Evolutionary conservation across 2,888 invertebrate species (phyloP).

Genomic region (Cephus pygmeus): DNA sequence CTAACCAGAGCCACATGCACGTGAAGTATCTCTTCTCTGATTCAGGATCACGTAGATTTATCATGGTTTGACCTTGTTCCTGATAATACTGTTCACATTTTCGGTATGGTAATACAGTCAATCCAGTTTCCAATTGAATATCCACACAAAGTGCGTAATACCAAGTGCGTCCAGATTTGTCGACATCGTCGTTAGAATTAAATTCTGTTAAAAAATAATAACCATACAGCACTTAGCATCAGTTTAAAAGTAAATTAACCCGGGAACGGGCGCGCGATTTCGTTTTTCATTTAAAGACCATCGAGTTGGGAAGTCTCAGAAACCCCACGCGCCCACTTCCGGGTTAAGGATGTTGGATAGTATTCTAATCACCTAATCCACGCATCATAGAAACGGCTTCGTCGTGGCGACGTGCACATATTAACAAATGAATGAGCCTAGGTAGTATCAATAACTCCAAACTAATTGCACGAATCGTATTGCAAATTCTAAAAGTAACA

Average conservation of each 20-base stretch:
- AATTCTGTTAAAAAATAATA: constrained; percentile 40
- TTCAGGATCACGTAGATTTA: constrained; percentile 66
- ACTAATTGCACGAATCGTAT: constrained; percentile 52
- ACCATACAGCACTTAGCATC: too few species aligned
- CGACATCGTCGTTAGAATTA: constrained; percentile 47
- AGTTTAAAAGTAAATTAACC: not conserved
- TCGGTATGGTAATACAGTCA: constrained; percentile 68
- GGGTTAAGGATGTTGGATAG: not conserved
- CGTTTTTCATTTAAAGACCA: not conserved
- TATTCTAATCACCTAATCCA: constrained; percentile 55
- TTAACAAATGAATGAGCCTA: constrained; percentile 57
- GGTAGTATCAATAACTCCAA: constrained; percentile 61
- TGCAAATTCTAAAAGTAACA: constrained; percentile 57
- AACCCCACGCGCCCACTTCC: too few species aligned
- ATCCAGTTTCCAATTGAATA: constrained; percentile 72
- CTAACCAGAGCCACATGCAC: constrained; percentile 73
- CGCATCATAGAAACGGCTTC: constrained; percentile 65
- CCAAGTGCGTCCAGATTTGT: constrained; percentile 70
- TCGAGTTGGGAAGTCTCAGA: too few species aligned
- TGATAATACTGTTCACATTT: constrained; percentile 70
- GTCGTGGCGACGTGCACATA: constrained; percentile 58
- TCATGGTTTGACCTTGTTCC: constrained; percentile 68
- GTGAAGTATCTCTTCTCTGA: constrained; percentile 70
- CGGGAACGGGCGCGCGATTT: not conserved
- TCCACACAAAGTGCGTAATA: constrained; percentile 72